phyloP scores from a whole-genome alignment of 2,888 invertebrate species.

The Eupelmus urozonus region DNA sequence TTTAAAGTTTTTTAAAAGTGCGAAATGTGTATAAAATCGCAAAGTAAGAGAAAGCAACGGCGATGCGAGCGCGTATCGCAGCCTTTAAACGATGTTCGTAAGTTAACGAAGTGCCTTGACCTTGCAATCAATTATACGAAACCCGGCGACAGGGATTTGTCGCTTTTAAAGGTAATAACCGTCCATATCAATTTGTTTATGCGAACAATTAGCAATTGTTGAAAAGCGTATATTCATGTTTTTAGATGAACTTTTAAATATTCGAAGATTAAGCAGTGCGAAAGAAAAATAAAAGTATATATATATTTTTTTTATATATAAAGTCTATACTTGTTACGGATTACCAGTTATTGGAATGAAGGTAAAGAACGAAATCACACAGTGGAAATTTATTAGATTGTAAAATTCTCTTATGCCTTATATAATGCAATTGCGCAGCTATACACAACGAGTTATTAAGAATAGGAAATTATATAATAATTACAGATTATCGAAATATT shows the following conservation, averaged over 20 bases:
- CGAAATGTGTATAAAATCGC: conserved; percentile 37
- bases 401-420: conserved; percentile 71
- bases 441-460: conserved; percentile 66
- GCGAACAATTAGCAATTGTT: conserved; percentile 71
- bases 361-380: conserved; percentile 50
- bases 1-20: conserved; percentile 51
- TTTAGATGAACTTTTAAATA: conserved; percentile 64
- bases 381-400: conserved; percentile 67
- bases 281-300: conserved; percentile 67
- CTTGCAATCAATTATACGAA: conserved; percentile 66
- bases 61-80: conserved; percentile 43
- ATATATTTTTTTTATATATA: conserved; percentile 70
- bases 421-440: conserved; percentile 64
- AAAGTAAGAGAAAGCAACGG: conserved; percentile 26
- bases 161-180: conserved; percentile 73
- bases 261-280: conserved; percentile 61
- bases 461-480: conserved; percentile 66
- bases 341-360: conserved; percentile 69
- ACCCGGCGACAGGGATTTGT: conserved; percentile 63
- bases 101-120: conserved; percentile 71
- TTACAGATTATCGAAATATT: conserved; percentile 67
- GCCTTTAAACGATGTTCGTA: conserved; percentile 51
- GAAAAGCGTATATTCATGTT: conserved; percentile 66
- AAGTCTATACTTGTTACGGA: conserved; percentile 75
- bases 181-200: conserved; percentile 74